Base-by-base conservation (phyloP, 2,113 vertebrate genomes). In the Sinocyclocheilus grahami region DNA sequence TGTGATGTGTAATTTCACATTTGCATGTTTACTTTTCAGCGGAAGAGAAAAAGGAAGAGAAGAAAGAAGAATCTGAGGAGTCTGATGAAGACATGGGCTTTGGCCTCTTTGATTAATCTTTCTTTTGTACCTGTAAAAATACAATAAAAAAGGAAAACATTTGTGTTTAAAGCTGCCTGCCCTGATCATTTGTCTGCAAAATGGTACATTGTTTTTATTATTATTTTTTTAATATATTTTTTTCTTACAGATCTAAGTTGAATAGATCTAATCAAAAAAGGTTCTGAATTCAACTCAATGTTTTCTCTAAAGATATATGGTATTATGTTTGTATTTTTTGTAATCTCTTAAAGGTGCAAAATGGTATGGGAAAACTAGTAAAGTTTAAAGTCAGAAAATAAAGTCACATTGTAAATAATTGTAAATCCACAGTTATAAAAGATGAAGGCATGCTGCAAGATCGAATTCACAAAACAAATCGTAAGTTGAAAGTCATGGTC, bases 41-140 rank as follows among this genome's bases (percentile, higher is more conserved):
- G 92, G 96, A 96, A 95, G 95, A 96, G 93, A 96, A 96, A 94
- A 95, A 96, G 89, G 95, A 96, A 90, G 96, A 96, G 92, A 95
- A 95, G 93, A 96, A 96, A 88, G 96, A 96, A 14, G 95, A 95
- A 92, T 95, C 95, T 0, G 95, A 95, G 86, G 95, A 95, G 90
- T 95, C 95, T 1, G 95, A 96, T 60, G 96, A 96, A 90, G 96
- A 96, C 76, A 96, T 96, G 96, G 96, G 95, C 87, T 96, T 96
- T 79, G 95, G 95, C 12, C 95, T 96, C 90, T 96, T 96, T 92
- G 96, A 96, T 94, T 96, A 94, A 94, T 89, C 87, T 91, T 27
- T 55, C 78, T 92, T 91, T 90, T 90, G 83, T 86, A n/a, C 72
- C 24, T 83, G 30, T 86, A 84, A 90, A 92, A 95, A 93, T 92